phyloP scores from a whole-genome alignment of 2,797 vertebrate species.

The Pseudomugil gertrudae region DNA sequence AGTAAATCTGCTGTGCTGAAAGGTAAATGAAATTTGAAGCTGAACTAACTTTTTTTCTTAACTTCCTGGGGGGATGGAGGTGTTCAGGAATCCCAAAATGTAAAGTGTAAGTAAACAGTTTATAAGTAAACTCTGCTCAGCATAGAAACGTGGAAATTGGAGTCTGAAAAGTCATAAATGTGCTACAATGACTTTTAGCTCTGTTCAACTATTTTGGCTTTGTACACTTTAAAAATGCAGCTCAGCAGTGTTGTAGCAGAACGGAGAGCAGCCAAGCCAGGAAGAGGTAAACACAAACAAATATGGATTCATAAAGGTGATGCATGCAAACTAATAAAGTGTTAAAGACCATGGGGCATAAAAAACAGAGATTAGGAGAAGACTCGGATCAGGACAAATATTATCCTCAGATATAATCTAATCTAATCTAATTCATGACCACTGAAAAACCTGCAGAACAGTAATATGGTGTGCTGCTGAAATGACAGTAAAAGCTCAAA shows the following conservation, averaged over 20 bases:
- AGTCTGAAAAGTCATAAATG: background rate
- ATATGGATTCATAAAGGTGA: background rate
- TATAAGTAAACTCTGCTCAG: background rate
- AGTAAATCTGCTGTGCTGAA: constrained; percentile 28
- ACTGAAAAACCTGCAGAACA: background rate
- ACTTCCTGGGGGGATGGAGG: no score
- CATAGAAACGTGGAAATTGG: background rate
- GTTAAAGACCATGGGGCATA: background rate
- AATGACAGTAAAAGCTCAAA: background rate
- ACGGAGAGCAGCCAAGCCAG: background rate
- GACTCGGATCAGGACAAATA: background rate
- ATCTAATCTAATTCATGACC: background rate
- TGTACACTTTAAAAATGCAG: background rate
- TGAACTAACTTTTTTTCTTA: no score
- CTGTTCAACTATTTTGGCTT: background rate
- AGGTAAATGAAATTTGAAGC: constrained; percentile 40
- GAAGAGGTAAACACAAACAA: background rate
- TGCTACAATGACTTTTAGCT: background rate
- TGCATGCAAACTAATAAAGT: background rate
- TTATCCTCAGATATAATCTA: background rate
- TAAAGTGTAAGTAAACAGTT: background rate
- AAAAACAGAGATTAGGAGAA: background rate
- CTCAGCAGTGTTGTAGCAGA: background rate
- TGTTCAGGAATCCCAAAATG: background rate
- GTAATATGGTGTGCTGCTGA: background rate